phyloP scores from a whole-genome alignment of 2,888 invertebrate genomes.

The Terebella lapidaria region DNA sequence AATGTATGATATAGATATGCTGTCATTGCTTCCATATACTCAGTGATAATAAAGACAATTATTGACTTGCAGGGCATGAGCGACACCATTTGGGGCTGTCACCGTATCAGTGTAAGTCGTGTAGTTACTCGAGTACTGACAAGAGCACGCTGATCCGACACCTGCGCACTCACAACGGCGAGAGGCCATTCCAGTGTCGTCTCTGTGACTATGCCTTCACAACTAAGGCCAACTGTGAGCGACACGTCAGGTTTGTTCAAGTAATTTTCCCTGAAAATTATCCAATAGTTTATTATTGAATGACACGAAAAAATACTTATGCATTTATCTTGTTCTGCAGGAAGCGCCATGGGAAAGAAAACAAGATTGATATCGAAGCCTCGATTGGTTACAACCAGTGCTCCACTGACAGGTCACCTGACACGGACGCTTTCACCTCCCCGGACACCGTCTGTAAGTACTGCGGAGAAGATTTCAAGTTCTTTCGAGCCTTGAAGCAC shows the following conservation, averaged over 20 bases:
- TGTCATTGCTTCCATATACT: too few relatives aligned
- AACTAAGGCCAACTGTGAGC: slow-evolving; percentile 93
- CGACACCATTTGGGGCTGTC: slow-evolving; percentile 69
- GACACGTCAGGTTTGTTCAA: slow-evolving; percentile 65
- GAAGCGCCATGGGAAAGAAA: slow-evolving; percentile 81
- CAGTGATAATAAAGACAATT: too few relatives aligned
- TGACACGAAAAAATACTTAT: neutral
- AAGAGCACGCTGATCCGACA: slow-evolving; percentile 87
- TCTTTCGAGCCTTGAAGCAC: slow-evolving; percentile 51
- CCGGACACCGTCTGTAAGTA: slow-evolving; percentile 54
- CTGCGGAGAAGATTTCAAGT: slow-evolving; percentile 54
- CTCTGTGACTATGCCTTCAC: slow-evolving; percentile 96
- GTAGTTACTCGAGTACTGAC: slow-evolving; percentile 80
- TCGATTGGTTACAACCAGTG: slow-evolving; percentile 59
- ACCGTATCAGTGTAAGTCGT: slow-evolving; percentile 89
- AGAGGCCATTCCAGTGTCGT: slow-evolving; percentile 88
- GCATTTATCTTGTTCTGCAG: slow-evolving; percentile 46
- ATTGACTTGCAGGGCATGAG: slow-evolving; percentile 14
- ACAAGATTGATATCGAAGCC: slow-evolving; percentile 81
- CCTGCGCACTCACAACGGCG: slow-evolving; percentile 90
- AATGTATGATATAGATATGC: too few relatives aligned
- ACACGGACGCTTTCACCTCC: neutral
- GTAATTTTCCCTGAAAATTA: too few relatives aligned
- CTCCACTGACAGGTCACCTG: neutral
- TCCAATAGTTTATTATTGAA: too few relatives aligned